Evolutionary conservation across 2,113 vertebrate genomes (phyloP), one percentile per base, ranked within the genome.

Genomic region (Eurystomus gularis): DNA sequence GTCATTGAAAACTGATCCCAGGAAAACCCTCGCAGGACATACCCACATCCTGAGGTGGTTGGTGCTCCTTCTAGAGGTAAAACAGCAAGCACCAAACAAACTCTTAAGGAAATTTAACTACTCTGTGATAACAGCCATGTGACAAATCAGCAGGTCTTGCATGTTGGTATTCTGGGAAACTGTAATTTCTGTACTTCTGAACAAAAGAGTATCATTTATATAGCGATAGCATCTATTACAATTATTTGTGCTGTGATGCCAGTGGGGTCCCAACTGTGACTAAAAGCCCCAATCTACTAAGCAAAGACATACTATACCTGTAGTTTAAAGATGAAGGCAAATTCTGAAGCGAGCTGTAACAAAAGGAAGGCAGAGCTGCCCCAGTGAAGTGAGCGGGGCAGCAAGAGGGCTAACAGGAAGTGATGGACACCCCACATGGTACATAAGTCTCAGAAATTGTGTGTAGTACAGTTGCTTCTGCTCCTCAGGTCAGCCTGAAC

Each of bases 371-470:
- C 72, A 46, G 49, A 76, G 44, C 23, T 2, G 1, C 25, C 13
- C 14, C 62, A 10, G 42, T 6, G 26, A 40, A 33, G 58, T 1
- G 25, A 72, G 21, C 5, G 2, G 52, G 35, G 48, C 49, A 80
- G 80, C 18, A 23, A 39, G 66, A 60, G 44, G 25, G 21, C 20
- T 24, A 42, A 7, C 0, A 2, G 52, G 68, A 44, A 35, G 48
- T 3, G 1, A 61, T 3, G 28, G 35, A n/a, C 25, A 13, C 33
- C 42, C 28, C 37, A 8, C 17, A 3, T 31, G 4, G 13, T 58
- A 35, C 17, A 7, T 7, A 55, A 33, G 17, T 29, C 85, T 40
- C 64, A 9, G 10, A 62, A 68, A 31, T 0, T 0, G 2, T 2
- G 0, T 1, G 7, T 5, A 31, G 42, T 11, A 25, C 70, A 17